phyloP scores from a whole-genome alignment of 1,140 invertebrate genomes.

The Probaryconus sp. region DNA sequence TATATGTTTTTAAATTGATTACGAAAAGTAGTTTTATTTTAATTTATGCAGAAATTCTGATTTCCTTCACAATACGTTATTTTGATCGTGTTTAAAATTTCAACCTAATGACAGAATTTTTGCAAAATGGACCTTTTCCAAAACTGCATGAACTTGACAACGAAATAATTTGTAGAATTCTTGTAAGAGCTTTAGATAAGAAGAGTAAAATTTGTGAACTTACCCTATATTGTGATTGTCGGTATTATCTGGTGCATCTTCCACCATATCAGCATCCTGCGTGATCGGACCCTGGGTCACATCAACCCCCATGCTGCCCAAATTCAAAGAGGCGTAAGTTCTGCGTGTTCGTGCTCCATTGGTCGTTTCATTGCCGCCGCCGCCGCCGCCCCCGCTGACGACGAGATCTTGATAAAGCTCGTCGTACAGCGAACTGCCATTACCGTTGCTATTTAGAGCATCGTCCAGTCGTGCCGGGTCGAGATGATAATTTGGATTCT shows the following conservation, averaged over 20 bases:
- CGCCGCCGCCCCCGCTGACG: conserved; percentile 76
- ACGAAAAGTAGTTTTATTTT: no score
- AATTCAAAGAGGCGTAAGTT: conserved; percentile 82
- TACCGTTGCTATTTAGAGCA: conserved; percentile 84
- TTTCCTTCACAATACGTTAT: no score
- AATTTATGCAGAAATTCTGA: no score
- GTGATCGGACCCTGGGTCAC: conserved; percentile 81
- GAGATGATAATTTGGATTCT: conserved; percentile 92
- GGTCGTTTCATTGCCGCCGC: conserved; percentile 54
- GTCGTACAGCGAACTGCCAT: conserved; percentile 79
- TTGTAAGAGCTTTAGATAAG: no score
- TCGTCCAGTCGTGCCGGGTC: conserved; percentile 87
- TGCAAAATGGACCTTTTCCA: no score
- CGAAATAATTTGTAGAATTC: no score
- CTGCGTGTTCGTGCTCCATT: conserved; percentile 77
- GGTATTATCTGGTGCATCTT: conserved; percentile 80
- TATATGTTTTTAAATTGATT: no score
- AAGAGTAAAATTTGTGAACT: no score
- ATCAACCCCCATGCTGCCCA: conserved; percentile 86
- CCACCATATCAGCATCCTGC: conserved; percentile 78
- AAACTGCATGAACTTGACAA: no score
- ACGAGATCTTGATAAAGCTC: conserved; percentile 83
- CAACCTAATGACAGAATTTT: no score
- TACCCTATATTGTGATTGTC: conserved; percentile 80
- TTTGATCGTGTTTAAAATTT: no score